Evolutionary conservation across 2,888 invertebrate species (phyloP).

Genomic region (Sepioteuthis lessoniana): DNA sequence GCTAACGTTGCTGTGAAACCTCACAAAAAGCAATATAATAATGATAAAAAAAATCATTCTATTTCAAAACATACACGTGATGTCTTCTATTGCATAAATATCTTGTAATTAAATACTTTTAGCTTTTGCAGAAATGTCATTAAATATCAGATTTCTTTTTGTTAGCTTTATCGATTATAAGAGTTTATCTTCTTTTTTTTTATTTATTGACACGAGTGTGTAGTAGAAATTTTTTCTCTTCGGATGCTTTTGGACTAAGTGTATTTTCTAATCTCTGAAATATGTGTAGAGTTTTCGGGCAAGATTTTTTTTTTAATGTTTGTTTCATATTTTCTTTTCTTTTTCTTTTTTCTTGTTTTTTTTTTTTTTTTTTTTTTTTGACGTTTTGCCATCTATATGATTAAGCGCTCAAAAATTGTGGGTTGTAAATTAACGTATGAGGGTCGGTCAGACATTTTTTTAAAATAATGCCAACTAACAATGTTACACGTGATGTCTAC

Average conservation of each 20-base stretch:
- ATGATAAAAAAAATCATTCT: too few species aligned
- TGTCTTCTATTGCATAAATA: too few species aligned
- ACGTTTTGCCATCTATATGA: conserved; percentile 33
- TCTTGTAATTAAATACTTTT: too few species aligned
- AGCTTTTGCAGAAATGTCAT: too few species aligned
- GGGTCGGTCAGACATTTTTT: not conserved
- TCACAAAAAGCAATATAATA: too few species aligned
- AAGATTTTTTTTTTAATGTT: not conserved
- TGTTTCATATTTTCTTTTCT: too few species aligned
- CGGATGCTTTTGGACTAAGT: not conserved
- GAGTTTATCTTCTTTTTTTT: not conserved
- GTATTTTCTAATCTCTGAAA: not conserved
- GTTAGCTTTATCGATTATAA: not conserved
- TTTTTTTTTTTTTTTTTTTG: not conserved
- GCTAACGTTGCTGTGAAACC: too few species aligned
- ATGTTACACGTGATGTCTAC: not conserved
- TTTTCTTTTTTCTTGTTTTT: not conserved
- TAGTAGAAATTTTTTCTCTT: not conserved
- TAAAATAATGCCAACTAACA: conserved; percentile 7
- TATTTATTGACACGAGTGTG: not conserved
- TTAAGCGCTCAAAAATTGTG: conserved; percentile 3
- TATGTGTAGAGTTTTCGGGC: not conserved
- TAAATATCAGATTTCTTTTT: not conserved
- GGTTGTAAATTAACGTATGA: conserved; percentile 33
- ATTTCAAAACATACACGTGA: too few species aligned